Evolutionary conservation across 2,113 vertebrate genomes (phyloP).

Genomic region (Xenus cinereus): DNA sequence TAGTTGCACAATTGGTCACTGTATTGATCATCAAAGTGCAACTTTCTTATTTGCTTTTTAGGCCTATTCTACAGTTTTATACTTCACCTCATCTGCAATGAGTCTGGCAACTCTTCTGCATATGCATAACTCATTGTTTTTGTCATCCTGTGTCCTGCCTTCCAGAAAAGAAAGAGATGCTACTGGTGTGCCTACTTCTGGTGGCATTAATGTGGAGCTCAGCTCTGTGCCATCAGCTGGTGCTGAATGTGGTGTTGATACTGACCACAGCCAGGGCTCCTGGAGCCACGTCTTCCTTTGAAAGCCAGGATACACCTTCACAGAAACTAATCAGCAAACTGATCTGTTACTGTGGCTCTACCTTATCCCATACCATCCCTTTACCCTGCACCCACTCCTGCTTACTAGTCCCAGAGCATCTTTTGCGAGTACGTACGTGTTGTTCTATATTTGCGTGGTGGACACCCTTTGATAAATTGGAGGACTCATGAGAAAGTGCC

Average conservation of each 20-base stretch:
- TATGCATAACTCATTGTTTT: not conserved
- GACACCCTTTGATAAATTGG: not conserved
- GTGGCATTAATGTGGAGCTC: not conserved
- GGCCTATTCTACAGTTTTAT: not conserved
- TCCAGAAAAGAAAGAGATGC: not conserved
- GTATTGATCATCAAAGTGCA: not conserved
- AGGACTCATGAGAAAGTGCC: not conserved
- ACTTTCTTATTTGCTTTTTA: not conserved
- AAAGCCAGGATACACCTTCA: not conserved
- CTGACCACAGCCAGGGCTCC: not conserved
- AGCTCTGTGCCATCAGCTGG: not conserved
- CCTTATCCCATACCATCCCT: not conserved
- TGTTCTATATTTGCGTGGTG: not conserved
- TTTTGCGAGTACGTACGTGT: not conserved
- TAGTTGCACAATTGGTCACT: not conserved
- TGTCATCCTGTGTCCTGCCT: not conserved
- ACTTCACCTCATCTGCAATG: not conserved
- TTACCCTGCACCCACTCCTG: not conserved
- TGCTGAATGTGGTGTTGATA: not conserved
- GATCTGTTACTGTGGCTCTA: not conserved
- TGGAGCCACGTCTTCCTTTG: not conserved
- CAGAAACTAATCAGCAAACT: not conserved
- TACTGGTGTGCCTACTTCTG: not conserved
- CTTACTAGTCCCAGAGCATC: not conserved
- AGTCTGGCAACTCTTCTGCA: not conserved